Conservation (phyloP, 2,797 vertebrate species). For the Epinephelus awoara region DNA sequence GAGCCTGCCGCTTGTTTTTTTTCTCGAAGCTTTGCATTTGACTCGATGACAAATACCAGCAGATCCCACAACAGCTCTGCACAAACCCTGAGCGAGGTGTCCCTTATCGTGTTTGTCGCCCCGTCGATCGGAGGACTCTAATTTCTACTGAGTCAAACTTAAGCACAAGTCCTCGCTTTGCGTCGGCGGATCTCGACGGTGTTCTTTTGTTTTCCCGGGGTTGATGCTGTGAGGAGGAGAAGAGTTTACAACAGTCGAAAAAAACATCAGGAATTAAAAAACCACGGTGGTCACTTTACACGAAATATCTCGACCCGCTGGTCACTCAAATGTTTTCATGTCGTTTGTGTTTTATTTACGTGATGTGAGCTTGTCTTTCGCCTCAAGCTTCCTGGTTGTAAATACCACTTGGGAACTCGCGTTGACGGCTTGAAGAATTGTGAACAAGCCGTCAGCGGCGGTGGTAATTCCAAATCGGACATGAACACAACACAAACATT, state of each 20-base stretch:
- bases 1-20: slow-evolving; percentile 48
- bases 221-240: slow-evolving; percentile 52
- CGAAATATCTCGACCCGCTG: slow-evolving; percentile 56
- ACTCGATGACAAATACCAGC: slow-evolving; percentile 55
- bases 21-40: slow-evolving; percentile 36
- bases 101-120: slow-evolving; percentile 18
- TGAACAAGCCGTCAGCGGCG: slow-evolving; percentile 23
- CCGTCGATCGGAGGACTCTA: slow-evolving; percentile 39
- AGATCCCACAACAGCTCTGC: slow-evolving; percentile 56
- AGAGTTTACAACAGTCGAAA: slow-evolving; percentile 70
- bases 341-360: slow-evolving; percentile 44
- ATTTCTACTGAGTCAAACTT: slow-evolving; percentile 53
- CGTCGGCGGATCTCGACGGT: slow-evolving; percentile 4
- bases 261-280: slow-evolving; percentile 73
- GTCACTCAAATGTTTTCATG: slow-evolving; percentile 41
- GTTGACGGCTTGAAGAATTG: slow-evolving; percentile 28
- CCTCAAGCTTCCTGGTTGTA: slow-evolving; percentile 70
- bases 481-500: slow-evolving; percentile 14
- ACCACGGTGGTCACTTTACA: slow-evolving; percentile 73
- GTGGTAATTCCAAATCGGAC: slow-evolving; percentile 30
- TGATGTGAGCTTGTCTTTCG: slow-evolving; percentile 60
- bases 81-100: slow-evolving; percentile 25
- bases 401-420: slow-evolving; percentile 24
- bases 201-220: slow-evolving; percentile 22
- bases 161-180: slow-evolving; percentile 67